Conservation (phyloP, 2,888 invertebrate species). For the Nomada ruficornis region DNA sequence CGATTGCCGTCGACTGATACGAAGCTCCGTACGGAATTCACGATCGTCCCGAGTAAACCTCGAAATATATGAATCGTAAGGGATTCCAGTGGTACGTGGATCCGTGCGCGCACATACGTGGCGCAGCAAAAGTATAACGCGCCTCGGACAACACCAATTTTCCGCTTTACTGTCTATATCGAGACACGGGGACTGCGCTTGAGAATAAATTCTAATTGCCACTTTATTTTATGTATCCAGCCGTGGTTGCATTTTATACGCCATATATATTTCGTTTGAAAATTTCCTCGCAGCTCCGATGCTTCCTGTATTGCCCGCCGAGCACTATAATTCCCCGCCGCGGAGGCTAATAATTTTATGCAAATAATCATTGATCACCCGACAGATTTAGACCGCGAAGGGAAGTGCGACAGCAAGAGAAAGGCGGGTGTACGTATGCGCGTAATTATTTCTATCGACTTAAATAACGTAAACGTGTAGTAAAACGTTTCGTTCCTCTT, state of each 20-base stretch:
- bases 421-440: background rate
- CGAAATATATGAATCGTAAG: background rate
- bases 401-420: background rate
- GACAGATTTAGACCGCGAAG: constrained; percentile 16
- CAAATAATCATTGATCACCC: constrained; percentile 46
- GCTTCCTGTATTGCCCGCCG: constrained; percentile 22
- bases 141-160: background rate
- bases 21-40: constrained; percentile 19
- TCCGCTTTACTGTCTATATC: background rate
- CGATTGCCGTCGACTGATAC: constrained; percentile 20
- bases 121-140: background rate
- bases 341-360: constrained; percentile 35
- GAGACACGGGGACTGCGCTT: background rate
- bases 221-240: constrained; percentile 3
- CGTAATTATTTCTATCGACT: constrained; percentile 24
- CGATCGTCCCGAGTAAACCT: constrained; percentile 18
- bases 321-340: constrained; percentile 34
- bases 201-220: constrained; percentile 20
- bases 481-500: background rate
- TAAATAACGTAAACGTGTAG: background rate
- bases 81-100: background rate
- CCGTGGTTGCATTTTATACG: background rate
- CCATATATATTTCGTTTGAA: constrained; percentile 9
- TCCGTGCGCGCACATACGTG: too few species aligned
- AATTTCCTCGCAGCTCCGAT: background rate